Base-by-base conservation (phyloP, 2,113 vertebrate species). In the Apeltes quadracus region DNA sequence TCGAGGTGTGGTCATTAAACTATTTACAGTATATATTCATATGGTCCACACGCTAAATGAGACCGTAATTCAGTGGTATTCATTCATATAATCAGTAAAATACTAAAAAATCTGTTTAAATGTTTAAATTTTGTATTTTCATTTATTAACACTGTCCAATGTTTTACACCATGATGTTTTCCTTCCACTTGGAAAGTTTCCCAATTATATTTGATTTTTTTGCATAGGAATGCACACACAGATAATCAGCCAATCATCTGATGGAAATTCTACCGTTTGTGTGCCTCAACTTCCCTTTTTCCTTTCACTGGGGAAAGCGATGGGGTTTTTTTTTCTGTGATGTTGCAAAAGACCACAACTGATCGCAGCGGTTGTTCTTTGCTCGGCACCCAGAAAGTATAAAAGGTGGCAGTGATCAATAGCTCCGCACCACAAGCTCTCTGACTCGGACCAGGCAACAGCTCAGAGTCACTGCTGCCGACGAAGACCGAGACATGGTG, bases 401-500 rank as follows among this genome's bases (percentile, higher is more conserved):
- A 90, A 57, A 79, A 76, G 51, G 25, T 14, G 7, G 46, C 23
- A 23, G 15, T 9, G 13, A 34, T 59, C 34, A 41, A 5, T 41
- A 53, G 46, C 11, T 39, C 11, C 13, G 4, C 78, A 81, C 1
- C 64, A 73, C 38, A 78, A 11, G 57, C 27, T 57, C 67, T 61
- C 53, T 29, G 20, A 69, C 64, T 74, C 58, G 55, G n/a, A 3
- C 9, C 0, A 74, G 64, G 46, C 36, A 59, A 11, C 59, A 59
- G 69, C 43, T 72, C 84, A 74, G 72, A 61, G 20, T 71, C 55
- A n/a, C 69, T 34, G 62, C 53, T 58, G 25, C 71, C 41, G 51
- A 25, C 62, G 9, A 61, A 72, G 34, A 66, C 22, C 38, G 67
- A 51, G 70, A 61, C 20, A 93, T 92, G 93, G 75, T 79, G 73